Percentiles rank a stretch among this genome's conserved stretches.
Conservation (phyloP, 2,888 invertebrate species). For the Ceramica pisi region DNA sequence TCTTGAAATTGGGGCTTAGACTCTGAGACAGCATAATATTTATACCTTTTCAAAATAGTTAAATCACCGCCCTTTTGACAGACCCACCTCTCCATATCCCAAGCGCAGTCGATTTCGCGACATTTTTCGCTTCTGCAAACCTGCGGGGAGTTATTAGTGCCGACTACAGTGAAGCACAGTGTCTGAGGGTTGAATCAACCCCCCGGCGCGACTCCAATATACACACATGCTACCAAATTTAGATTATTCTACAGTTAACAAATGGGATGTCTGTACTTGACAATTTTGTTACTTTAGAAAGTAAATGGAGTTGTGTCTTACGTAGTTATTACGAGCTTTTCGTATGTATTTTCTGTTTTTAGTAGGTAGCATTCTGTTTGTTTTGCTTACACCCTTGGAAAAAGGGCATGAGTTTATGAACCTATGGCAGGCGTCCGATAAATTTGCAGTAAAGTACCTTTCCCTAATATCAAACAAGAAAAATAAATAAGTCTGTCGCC, state of each 20-base stretch:
- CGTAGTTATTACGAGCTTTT: neutral
- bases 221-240: constrained; percentile 79
- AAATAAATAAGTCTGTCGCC: too few relatives aligned
- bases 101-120: constrained; percentile 72
- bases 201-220: constrained; percentile 73
- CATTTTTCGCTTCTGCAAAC: constrained; percentile 75
- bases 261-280: constrained; percentile 40
- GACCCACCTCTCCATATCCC: neutral
- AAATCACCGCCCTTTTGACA: neutral
- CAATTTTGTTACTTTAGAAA: constrained; percentile 40
- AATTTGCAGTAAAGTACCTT: too few relatives aligned
- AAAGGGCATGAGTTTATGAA: too few relatives aligned
- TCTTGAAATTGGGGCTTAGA: too few relatives aligned
- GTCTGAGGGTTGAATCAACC: constrained; percentile 68
- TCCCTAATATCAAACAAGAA: too few relatives aligned
- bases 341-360: neutral
- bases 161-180: constrained; percentile 37
- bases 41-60: neutral
- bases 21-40: neutral
- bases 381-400: too few relatives aligned
- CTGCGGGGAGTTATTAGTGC: constrained; percentile 79
- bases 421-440: too few relatives aligned
- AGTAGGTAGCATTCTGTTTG: too few relatives aligned
- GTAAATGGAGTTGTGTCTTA: neutral
- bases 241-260: constrained; percentile 49